Percentiles rank a stretch among this genome's conserved stretches.
These are phyloP conservation scores for Heterodera filipjevi DNA, from an alignment of 2,888 invertebrate species.

Conservation along the genomic window DNA sequence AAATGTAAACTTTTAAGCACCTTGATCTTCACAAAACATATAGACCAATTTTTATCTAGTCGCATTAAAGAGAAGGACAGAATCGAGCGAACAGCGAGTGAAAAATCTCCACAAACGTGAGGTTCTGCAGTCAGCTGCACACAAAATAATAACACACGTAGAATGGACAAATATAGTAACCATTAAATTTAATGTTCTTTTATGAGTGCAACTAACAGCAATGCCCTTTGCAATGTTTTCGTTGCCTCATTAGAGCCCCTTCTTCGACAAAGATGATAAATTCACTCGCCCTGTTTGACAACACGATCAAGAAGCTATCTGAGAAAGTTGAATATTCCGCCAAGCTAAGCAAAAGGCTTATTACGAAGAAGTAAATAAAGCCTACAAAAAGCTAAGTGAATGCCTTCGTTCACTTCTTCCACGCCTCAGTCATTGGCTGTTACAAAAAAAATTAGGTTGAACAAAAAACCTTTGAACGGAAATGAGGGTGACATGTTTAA, in stretches of 20 bases:
- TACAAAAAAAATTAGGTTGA: too few species aligned
- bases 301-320: conserved; percentile 92
- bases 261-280: conserved; percentile 92
- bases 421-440: conserved; percentile 8
- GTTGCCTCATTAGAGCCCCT: conserved; percentile 89
- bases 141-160: conserved; percentile 89
- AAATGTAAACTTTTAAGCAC: neutral
- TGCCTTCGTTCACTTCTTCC: conserved; percentile 26
- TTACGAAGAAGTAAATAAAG: too few species aligned
- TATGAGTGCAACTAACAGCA: conserved; percentile 74
- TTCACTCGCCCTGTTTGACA: conserved; percentile 92
- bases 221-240: conserved; percentile 80
- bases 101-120: conserved; percentile 92
- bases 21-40: conserved; percentile 87
- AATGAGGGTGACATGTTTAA: too few species aligned
- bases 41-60: conserved; percentile 79
- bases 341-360: conserved; percentile 81
- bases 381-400: too few species aligned
- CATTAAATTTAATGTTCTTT: neutral
- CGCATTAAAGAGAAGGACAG: conserved; percentile 94
- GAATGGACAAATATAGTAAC: neutral
- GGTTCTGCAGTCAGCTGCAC: conserved; percentile 98
- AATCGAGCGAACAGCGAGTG: too few species aligned
- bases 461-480: too few species aligned
- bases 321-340: conserved; percentile 88